Evolutionary conservation across 2,797 vertebrate genomes (phyloP).

Genomic region (Sebastes taczanowskii): DNA sequence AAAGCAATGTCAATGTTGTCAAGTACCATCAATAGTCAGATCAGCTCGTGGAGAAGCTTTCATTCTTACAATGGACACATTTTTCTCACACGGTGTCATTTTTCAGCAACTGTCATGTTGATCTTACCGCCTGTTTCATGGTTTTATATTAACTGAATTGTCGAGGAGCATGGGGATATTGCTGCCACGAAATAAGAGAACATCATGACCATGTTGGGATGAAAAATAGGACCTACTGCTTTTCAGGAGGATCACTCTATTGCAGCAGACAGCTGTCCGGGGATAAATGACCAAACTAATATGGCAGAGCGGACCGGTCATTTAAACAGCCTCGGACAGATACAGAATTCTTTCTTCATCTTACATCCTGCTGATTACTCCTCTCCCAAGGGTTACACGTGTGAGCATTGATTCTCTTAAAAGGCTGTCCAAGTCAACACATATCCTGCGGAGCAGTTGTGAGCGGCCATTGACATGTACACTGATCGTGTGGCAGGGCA

Average conservation of each 20-base stretch:
- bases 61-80: not conserved
- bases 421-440: conserved; percentile 52
- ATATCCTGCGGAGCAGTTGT: conserved; percentile 13
- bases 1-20: conserved; percentile 60
- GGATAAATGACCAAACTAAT: conserved; percentile 54
- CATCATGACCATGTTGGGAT: not conserved
- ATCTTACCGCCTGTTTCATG: not conserved
- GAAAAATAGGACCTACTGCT: conserved; percentile 18
- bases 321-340: conserved; percentile 52
- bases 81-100: not conserved
- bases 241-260: conserved; percentile 20
- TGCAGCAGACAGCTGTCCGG: conserved; percentile 22
- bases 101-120: not conserved
- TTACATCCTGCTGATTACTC: conserved; percentile 41
- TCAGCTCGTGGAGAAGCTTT: conserved; percentile 22
- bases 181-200: conserved; percentile 14
- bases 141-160: not conserved
- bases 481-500: conserved; percentile 32
- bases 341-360: conserved; percentile 60
- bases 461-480: conserved; percentile 42
- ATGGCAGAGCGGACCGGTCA: conserved; percentile 25
- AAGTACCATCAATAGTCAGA: conserved; percentile 25
- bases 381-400: conserved; percentile 48
- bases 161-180: not conserved
- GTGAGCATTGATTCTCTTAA: conserved; percentile 52